Percentiles rank a stretch among this genome's conserved stretches.
Evolutionary conservation across 2,113 vertebrate species (phyloP).

Genomic region (Vidua macroura): DNA sequence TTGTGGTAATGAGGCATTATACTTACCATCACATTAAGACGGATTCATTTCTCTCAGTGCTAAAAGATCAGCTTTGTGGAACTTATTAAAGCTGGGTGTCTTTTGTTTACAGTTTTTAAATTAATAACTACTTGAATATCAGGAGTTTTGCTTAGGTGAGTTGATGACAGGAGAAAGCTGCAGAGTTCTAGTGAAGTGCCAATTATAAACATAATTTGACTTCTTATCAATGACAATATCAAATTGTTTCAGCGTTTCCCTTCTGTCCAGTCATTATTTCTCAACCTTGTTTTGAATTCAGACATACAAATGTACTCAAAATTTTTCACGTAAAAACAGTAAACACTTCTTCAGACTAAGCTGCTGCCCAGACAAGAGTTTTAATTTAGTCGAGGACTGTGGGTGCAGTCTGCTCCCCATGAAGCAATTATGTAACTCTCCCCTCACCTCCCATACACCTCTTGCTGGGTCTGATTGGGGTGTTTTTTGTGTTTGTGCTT

Average conservation of each 20-base stretch:
- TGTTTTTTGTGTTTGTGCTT: neutral
- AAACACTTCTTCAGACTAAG: neutral
- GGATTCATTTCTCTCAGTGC: neutral
- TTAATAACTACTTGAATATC: neutral
- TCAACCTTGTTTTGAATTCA: neutral
- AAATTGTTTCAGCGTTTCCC: neutral
- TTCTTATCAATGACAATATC: neutral
- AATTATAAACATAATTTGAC: neutral
- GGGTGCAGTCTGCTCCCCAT: neutral
- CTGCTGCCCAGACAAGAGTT: neutral
- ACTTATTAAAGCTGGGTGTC: neutral
- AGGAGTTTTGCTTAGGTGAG: neutral
- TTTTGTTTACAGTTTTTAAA: neutral
- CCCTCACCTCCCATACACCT: accelerated
- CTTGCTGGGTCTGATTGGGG: neutral
- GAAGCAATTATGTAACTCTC: accelerated
- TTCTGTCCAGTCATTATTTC: neutral
- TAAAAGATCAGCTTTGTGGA: neutral
- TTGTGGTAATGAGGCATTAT: neutral
- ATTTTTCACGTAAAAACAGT: neutral
- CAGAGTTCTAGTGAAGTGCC: neutral
- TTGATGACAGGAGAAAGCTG: neutral
- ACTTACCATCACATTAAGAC: neutral
- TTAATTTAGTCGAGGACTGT: neutral
- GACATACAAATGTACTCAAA: neutral